Base-by-base conservation (phyloP, 1,140 invertebrate species). In the Cardiocondyla obscurior region DNA sequence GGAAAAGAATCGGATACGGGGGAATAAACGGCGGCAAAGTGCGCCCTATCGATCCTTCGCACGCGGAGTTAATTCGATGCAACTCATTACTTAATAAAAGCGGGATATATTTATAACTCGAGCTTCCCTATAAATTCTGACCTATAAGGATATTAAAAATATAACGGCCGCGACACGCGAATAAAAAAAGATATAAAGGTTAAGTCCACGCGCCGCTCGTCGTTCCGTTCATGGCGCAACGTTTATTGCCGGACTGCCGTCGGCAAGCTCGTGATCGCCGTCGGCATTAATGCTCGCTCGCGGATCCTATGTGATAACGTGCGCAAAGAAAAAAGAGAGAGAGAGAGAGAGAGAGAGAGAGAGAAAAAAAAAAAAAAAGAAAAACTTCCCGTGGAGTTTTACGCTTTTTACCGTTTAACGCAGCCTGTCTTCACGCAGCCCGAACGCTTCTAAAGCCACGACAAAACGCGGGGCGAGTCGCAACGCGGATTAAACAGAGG, bases 131-230 rank as follows among this genome's bases (percentile, higher is more conserved):
- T 74, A 74, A 74, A 74, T 74, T 74, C 70, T 74, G 53, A 74
- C 70, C 70, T 74, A 74, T 74, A 74, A 58, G 70, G 55, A 74
- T 74, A 74, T 58, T 74, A 74, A 74, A 74, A 74, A 74, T 74
- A 74, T 44, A 74, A 74, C 70, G 55, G 22, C 36, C 53, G 36
- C 70, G 36, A 28, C 36, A 36, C 53, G 39, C 53, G 53, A 74
- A 60, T 58, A 74, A 58, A 74, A 74, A 74, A 60, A 74, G 53
- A 58, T 60, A 30, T 44, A 74, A 74, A 74, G 70, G 53, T 74
- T 58, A 74, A 74, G 70, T 74, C 70, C 70, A 74, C 70, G 70
- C 70, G 70, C 36, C 16, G 51, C 70, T 51, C 46, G 49, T 51
- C 67, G 30, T 36, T 67, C 46, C 70, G 70, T 73, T 73, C 70